Base-by-base conservation (phyloP, 2,888 invertebrate species). In the Arctia plantaginis region DNA sequence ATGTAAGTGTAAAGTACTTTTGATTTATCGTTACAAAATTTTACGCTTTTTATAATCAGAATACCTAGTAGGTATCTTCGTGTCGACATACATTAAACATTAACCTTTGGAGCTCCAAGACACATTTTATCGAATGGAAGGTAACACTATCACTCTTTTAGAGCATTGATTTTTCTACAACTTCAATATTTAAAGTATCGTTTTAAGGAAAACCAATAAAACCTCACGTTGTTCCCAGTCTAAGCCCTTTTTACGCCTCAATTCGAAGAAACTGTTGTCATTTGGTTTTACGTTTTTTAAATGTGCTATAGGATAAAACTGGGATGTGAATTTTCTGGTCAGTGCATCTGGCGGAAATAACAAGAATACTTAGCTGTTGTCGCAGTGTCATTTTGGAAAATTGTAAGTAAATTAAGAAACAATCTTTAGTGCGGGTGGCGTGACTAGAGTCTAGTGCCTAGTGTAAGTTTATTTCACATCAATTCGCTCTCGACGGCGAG, bases 181-280 rank as follows among this genome's bases (percentile, higher is more conserved):
- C 67, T 71, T 74, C 15, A 74, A 74, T 71, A 74, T 74, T 74
- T 74, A 74, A 44, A 51, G 64, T 69, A 64, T 62, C 47, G 73
- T 44, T 73, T 69, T 69, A 73, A 71, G 62, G 51, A 68, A 74
- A 74, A 30, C 35, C 62, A 35, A 71, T 74, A 74, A 74, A 74
- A 71, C 39, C 41, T 20, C 41, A 71, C 59, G 51, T 39, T 35
- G 66, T 66, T 35, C 7, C 62, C 27, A 67, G 23, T 67, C 59
- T 72, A 55, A 67, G 44, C 67, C 59, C 27, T 62, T 59, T 67
- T 30, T 33, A 69, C 39, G 70, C 33, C 59, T 27, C 33, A 66
- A 62, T 70, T 59, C 39, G 8, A 55, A 69, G 59, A 44, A 59
- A 70, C 59, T n/a, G 23, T 59, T 41, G 64, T 41, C 55, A 65